Evolutionary conservation across 2,888 invertebrate genomes (phyloP), one percentile per base, ranked within the genome.

Genomic region (Mayetiola destructor): DNA sequence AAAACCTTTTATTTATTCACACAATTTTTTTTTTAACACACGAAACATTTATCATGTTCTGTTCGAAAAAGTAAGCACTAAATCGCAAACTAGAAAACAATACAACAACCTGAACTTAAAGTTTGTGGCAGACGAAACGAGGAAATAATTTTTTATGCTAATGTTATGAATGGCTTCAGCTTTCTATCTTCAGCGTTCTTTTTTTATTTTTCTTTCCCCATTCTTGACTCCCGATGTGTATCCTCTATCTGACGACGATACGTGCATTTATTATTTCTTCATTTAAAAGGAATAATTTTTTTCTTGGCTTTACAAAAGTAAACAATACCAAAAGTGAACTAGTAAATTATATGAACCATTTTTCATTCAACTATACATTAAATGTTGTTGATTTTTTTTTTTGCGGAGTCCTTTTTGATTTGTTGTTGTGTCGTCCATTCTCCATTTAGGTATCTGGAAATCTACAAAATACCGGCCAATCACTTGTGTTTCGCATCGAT

Each of bases 391-490:
- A 6, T 29, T 8, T 27, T 58, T 32, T 54, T 53, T 18, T 29
- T 36, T n/a, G n/a, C n/a, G n/a, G n/a, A n/a, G n/a, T n/a, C n/a
- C n/a, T n/a, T n/a, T n/a, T n/a, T n/a, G n/a, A n/a, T n/a, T n/a
- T n/a, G n/a, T n/a, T 56, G 64, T 58, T 20, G 62, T 69, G 18
- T n/a, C 8, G 20, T 12, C 16, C 10, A 5, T 40, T n/a, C n/a
- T n/a, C 9, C 23, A 12, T 42, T 18, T 75, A 91, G 90, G 86
- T 91, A 61, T 88, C 86, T 71, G 95, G 94, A 1, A 80, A 82
- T 57, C 79, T 96, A 56, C 82, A 88, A 70, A 96, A 96, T 75
- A 93, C 93, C 12, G 96, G 95, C 0, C 94, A 95, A 71, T 91
- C 92, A 59, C 77, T 96, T 62, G 88, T 93, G 63, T 90, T 95